A percentile compares a stretch with the other conserved stretches of the same genome.
Conservation (phyloP, 2,113 vertebrate genomes). For the Lontra canadensis region DNA sequence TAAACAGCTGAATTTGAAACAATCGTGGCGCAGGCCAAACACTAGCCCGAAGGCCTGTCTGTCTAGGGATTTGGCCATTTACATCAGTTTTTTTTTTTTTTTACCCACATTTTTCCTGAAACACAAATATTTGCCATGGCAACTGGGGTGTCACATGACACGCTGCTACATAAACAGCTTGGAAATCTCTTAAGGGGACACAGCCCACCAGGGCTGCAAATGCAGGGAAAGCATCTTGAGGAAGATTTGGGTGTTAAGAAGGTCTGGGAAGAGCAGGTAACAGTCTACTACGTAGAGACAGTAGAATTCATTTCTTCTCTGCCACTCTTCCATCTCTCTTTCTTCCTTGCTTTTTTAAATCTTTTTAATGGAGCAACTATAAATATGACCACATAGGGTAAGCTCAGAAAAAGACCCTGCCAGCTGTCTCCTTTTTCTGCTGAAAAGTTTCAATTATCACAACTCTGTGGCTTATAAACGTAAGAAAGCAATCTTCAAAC, state of each 20-base stretch:
- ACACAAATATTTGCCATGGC: constrained; percentile 80
- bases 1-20: constrained; percentile 74
- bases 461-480: constrained; percentile 24
- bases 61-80: constrained; percentile 76
- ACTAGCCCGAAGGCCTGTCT: constrained; percentile 69
- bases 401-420: constrained; percentile 36
- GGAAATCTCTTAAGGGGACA: constrained; percentile 52
- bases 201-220: background rate
- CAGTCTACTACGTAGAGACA: background rate
- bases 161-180: constrained; percentile 60
- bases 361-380: constrained; percentile 36
- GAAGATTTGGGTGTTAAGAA: background rate
- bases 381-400: constrained; percentile 28
- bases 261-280: background rate
- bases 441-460: constrained; percentile 61
- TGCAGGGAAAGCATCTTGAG: background rate
- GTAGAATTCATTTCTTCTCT: background rate
- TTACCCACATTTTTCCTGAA: constrained; percentile 65
- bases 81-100: constrained; percentile 66
- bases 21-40: constrained; percentile 59
- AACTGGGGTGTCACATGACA: constrained; percentile 74
- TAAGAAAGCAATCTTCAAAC: constrained; percentile 15
- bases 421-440: constrained; percentile 64
- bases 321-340: background rate
- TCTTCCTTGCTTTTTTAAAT: background rate